Evolutionary conservation across 2,797 vertebrate species (phyloP), one percentile per base, ranked within the genome.

Genomic region (Catostomus latipinnis): DNA sequence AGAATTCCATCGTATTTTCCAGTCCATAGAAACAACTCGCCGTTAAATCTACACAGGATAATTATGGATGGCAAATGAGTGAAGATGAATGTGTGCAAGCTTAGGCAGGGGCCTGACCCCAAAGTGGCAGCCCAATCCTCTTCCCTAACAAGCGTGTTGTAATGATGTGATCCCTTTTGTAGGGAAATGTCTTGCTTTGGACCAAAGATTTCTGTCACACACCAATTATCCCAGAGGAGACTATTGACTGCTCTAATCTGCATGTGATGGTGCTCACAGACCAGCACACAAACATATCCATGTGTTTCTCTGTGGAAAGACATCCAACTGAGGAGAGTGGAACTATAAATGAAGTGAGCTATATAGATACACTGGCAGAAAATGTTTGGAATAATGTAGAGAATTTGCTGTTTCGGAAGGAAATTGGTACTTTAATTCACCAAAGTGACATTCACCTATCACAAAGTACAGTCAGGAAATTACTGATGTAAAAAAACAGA

Each of bases 171-270:
- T 70, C 66, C 65, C 62, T 82, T 61, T 65, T 72, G 48, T 54
- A 61, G 18, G 54, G 62, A 76, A 85, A 78, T 57, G 18, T 56
- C 54, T 74, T 62, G 49, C 81, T 81, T 78, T 81, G 56, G 75
- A 77, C 54, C 76, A 87, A 82, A 80, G 82, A 71, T 60, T 63
- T 48, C 18, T 22, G 22, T 52, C 53, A 83, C 67, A 85, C 76
- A 63, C 74, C 74, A 78, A 78, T 85, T 85, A 80, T 67, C 57
- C 74, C 52, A 43, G 48, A 0, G 61, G 63, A 76, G 56, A 68
- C 53, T 75, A 85, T 80, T 81, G 81, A 80, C 63, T 68, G 34
- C 73, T 83, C 53, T 76, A 71, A 78, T 79, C 76, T 34, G 22
- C 22, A 34, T 34, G 22, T 34, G 22, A 34, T 34, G 22, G 22